Evolutionary conservation across 2,113 vertebrate genomes (phyloP), one percentile per base, ranked within the genome.

Genomic region (Gymnorhina tibicen): DNA sequence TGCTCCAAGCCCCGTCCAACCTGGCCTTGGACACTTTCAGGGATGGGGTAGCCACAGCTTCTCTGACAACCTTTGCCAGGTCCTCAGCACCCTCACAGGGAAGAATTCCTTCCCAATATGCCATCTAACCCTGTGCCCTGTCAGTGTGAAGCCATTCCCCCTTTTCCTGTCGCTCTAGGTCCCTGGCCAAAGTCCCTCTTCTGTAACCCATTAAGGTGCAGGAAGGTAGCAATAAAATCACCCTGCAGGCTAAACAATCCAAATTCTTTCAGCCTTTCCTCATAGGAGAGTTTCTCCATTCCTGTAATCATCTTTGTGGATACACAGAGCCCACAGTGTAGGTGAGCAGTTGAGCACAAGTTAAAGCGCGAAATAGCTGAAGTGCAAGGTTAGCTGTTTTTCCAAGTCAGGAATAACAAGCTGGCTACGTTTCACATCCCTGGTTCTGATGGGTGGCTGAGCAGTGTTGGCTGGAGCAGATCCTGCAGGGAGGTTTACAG

Each of bases 1-100:
- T 55, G 21, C 6, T 62, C 11, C 15, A 42, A 62, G 6, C 12
- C 47, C 30, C 0, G 0, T 62, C 5, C 62, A 35, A 0, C 2
- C 15, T 23, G 55, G 15, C 13, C 70, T 49, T 42, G 63, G 3
- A 13, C 21, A 41, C 10, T 55, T 1, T 2, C 26, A 69, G 21
- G 30, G 47, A 12, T 55, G 30, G 8, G 30, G 6, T 26, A 69
- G 21, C 14, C 70, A 62, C 46, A 75, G n/a, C 7, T 59, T 3
- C 39, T 30, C 20, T 75, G 62, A 3, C 6, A 60, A 0, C 13
- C 9, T 41, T 4, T 47, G 13, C 44, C 47, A 32, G n/a, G 4
- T 8, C 6, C 20, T 75, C 9, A 11, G 5, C 18, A 22, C 6
- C 10, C 11, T 16, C 37, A n/a, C 10, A 37, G 15, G 2, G 12